Base-by-base conservation (phyloP, 2,797 vertebrate genomes). In the Tenualosa ilisha region DNA sequence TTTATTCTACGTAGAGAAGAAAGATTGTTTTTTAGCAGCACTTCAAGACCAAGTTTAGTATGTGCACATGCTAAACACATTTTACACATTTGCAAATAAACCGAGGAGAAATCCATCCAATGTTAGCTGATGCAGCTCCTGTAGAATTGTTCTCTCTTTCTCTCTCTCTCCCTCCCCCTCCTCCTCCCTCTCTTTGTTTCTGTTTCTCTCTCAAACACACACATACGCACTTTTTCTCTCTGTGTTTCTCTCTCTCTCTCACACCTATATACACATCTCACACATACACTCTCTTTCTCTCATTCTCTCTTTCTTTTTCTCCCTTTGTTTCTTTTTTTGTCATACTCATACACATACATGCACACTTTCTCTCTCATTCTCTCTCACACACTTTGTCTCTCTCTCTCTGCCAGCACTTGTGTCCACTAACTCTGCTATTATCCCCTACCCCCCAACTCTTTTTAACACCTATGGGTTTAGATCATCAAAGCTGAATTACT, bases 381-480 rank as follows among this genome's bases (percentile, higher is more conserved):
- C 82, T 63, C 54, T 37, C 24, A n/a, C n/a, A n/a, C n/a, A n/a
- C n/a, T n/a, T n/a, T n/a, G n/a, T 82, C 81, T 82, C 24, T 26
- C 26, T 1, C 46, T n/a, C 46, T 75, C 63, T 17, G 37, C 22
- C 56, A 31, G 63, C 49, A 53, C 37, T 46, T 50, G n/a, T 49
- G 53, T 79, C 84, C 51, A 81, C 86, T 85, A 87, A 82, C 81
- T 82, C 83, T 26, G 87, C 86, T 89, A 83, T 54, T 88, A 50
- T 88, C 59, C 65, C 50, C 15, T 11, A 40, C 26, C 15, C 54
- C 54, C 53, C 53, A 5, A 43, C 20, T 79, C 75, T 54, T 46
- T 84, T 84, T 90, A 90, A 87, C 85, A 91, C 91, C 90, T 92
- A 89, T 88, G 89, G 88, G 88, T 20, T 93, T 91, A 86, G 91